These are phyloP conservation scores for Channa argus DNA, from an alignment of 2,113 vertebrate genomes.

Conservation along the genomic window DNA sequence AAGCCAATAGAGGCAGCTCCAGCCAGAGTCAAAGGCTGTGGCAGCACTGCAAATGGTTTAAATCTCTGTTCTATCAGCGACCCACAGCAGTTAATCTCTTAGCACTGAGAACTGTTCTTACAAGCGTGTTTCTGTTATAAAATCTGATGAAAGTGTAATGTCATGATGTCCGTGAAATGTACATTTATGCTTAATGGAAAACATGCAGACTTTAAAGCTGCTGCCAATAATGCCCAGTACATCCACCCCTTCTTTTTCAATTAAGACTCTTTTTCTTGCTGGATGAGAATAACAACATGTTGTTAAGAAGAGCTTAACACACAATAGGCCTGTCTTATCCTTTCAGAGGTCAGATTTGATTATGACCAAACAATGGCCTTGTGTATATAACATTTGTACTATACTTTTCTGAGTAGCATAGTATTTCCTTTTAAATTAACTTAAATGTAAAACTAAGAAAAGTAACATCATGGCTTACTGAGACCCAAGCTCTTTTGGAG, in stretches of 20 bases:
- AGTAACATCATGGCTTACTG: no score
- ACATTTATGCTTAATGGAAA: constrained; percentile 12
- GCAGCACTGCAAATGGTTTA: constrained; percentile 39
- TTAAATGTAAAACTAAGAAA: no score
- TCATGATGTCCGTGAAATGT: background rate
- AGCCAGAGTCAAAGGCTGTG: constrained; percentile 33
- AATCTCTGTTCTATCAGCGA: constrained; percentile 45
- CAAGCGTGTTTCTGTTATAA: constrained; percentile 13
- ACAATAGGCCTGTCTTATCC: constrained; percentile 23
- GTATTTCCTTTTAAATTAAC: no score
- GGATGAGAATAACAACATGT: constrained; percentile 50
- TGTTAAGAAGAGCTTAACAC: constrained; percentile 30
- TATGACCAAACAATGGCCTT: constrained; percentile 19
- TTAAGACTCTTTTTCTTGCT: constrained; percentile 7
- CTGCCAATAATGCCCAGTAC: constrained; percentile 2
- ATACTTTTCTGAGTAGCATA: no score
- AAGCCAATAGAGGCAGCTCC: constrained; percentile 30
- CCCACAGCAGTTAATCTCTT: constrained; percentile 52
- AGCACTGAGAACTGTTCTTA: constrained; percentile 23
- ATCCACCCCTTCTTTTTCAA: background rate
- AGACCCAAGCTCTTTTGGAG: no score
- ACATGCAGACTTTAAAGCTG: background rate
- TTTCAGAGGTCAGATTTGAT: constrained; percentile 31
- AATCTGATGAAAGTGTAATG: constrained; percentile 15
- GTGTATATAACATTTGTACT: no score